phyloP scores from a whole-genome alignment of 2,113 vertebrate genomes.

The Pseudopipra pipra region DNA sequence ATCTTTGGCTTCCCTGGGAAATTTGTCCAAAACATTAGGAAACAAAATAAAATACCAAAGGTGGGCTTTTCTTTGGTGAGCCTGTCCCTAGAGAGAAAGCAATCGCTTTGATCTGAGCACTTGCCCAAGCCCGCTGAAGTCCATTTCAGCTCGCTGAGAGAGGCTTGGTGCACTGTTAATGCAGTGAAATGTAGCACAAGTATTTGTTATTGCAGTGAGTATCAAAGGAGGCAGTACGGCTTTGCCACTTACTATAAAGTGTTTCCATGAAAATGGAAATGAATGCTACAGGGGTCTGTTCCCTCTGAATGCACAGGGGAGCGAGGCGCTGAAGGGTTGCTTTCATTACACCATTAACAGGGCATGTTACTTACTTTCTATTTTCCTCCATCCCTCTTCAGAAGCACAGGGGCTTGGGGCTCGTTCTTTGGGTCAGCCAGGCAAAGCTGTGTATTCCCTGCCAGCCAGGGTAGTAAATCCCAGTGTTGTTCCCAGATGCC shows the following conservation, averaged over 20 bases:
- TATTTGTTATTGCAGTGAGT: background rate
- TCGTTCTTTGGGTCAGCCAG: background rate
- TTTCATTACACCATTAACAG: conserved; percentile 35
- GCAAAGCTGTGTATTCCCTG: background rate
- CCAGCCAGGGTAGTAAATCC: conserved; percentile 6
- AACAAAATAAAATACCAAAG: background rate
- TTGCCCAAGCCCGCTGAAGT: background rate
- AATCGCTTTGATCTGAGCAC: background rate
- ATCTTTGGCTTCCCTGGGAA: background rate
- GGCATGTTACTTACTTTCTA: background rate
- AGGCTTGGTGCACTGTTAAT: background rate
- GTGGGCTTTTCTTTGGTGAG: background rate
- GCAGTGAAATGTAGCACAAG: background rate
- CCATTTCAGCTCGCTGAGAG: background rate
- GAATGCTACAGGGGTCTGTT: background rate
- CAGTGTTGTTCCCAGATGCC: background rate
- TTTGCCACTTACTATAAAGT: conserved; percentile 2
- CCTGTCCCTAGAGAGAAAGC: background rate
- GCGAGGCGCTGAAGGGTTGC: background rate
- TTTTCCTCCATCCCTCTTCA: background rate
- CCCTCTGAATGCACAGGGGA: conserved; percentile 6
- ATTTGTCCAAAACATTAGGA: background rate
- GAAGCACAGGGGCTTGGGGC: background rate
- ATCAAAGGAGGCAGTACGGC: conserved; percentile 9
- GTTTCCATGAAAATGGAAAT: conserved; percentile 34